Evolutionary conservation across 2,888 invertebrate species (phyloP).

Genomic region (Nomada goodeniana): DNA sequence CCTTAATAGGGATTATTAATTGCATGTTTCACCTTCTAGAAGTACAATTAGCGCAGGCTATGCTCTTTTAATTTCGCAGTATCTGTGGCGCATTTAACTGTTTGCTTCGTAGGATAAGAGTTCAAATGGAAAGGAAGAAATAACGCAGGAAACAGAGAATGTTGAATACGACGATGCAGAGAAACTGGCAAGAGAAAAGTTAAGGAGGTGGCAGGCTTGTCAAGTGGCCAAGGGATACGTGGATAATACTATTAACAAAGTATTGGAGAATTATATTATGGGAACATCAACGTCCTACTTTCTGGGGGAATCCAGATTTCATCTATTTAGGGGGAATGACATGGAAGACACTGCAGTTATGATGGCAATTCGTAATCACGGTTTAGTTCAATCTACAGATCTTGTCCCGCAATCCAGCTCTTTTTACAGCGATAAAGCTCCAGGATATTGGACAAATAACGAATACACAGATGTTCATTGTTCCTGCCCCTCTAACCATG

Average conservation of each 20-base stretch:
- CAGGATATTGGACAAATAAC: constrained; percentile 47
- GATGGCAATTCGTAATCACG: constrained; percentile 91
- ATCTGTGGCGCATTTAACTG: not conserved
- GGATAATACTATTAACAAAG: constrained; percentile 89
- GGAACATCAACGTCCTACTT: constrained; percentile 83
- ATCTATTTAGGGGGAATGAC: constrained; percentile 84
- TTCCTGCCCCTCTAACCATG: constrained; percentile 50
- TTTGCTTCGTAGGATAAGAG: constrained; percentile 52
- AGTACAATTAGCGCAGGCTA: not conserved
- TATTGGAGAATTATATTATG: constrained; percentile 87
- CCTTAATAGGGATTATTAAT: not conserved
- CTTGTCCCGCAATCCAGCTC: constrained; percentile 64
- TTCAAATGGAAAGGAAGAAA: constrained; percentile 35
- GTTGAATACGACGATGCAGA: constrained; percentile 74
- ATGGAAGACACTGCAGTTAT: constrained; percentile 90
- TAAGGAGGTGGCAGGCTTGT: constrained; percentile 88
- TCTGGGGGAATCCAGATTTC: constrained; percentile 81
- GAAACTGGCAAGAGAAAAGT: constrained; percentile 73
- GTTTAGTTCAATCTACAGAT: constrained; percentile 83
- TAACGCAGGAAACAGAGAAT: constrained; percentile 40
- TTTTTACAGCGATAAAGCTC: constrained; percentile 48
- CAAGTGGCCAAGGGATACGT: constrained; percentile 89
- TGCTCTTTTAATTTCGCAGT: not conserved
- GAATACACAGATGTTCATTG: constrained; percentile 47
- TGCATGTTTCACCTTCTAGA: too few species aligned